These are phyloP conservation scores for Bucorvus abyssinicus DNA, from an alignment of 2,797 vertebrate species.

Conservation along the genomic window DNA sequence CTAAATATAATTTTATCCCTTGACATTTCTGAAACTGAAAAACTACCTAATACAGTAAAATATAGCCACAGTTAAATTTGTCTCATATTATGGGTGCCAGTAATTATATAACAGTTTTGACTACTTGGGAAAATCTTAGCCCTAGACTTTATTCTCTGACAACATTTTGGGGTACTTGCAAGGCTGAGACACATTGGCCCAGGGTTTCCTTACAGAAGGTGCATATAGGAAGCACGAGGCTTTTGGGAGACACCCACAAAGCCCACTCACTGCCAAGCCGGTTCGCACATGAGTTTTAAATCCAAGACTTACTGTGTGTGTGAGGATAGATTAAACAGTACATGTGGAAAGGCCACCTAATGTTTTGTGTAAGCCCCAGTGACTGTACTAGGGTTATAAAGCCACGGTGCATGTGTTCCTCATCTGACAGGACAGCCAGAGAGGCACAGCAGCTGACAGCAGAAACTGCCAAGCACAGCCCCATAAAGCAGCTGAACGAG, in stretches of 20 bases:
- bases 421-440: too few species aligned
- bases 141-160: background rate
- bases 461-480: background rate
- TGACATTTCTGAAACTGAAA: background rate
- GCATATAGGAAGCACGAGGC: background rate
- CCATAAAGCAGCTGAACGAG: background rate
- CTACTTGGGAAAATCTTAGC: background rate
- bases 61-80: background rate
- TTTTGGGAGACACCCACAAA: background rate
- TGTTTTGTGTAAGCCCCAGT: background rate
- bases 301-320: background rate
- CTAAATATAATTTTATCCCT: background rate
- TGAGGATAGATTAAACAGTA: background rate
- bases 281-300: background rate
- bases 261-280: too few species aligned
- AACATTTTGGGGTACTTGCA: background rate
- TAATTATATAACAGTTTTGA: background rate
- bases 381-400: background rate
- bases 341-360: background rate
- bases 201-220: background rate
- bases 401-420: accelerated
- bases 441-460: background rate
- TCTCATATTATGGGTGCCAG: background rate
- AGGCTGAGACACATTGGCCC: background rate
- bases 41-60: background rate